phyloP scores from a whole-genome alignment of 1,140 invertebrate species.

The Planococcus citri region DNA sequence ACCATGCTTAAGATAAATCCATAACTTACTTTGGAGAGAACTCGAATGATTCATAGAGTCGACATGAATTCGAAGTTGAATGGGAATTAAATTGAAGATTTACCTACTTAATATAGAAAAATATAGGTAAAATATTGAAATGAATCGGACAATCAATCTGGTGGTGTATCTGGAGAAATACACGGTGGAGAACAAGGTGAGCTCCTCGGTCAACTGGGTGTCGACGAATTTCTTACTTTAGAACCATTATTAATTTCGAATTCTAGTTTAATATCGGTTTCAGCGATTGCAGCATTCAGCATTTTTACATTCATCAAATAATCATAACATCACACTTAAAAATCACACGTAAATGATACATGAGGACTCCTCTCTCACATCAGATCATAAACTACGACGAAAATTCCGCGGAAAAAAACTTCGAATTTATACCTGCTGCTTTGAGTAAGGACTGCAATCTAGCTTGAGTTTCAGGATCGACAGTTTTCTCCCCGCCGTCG shows the following conservation, averaged over 20 bases:
- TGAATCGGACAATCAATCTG: conserved; percentile 29
- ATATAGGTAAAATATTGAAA: conserved; percentile 68
- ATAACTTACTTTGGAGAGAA: too few relatives aligned
- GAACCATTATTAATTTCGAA: conserved; percentile 51
- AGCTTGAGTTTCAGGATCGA: conserved; percentile 80
- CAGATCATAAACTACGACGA: too few relatives aligned
- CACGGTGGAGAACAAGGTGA: conserved; percentile 64
- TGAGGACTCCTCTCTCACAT: too few relatives aligned
- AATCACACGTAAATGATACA: too few relatives aligned
- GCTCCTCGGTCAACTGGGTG: conserved; percentile 47
- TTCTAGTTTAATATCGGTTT: conserved; percentile 58
- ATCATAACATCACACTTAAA: conserved; percentile 32
- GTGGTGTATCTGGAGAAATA: conserved; percentile 57
- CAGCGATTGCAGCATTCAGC: conserved; percentile 72
- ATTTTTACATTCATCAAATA: conserved; percentile 57
- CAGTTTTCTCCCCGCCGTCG: conserved; percentile 59
- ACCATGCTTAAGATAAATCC: too few relatives aligned
- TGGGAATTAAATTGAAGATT: too few relatives aligned
- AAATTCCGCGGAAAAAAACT: too few relatives aligned
- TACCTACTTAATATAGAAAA: too few relatives aligned
- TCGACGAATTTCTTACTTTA: conserved; percentile 47
- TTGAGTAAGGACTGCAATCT: conserved; percentile 74
- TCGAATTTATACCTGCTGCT: conserved; percentile 54
- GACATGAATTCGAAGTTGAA: too few relatives aligned
- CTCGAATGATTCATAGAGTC: too few relatives aligned